These are phyloP conservation scores for Hemiscyllium ocellatum DNA, from an alignment of 2,113 vertebrate species.

Conservation along the genomic window DNA sequence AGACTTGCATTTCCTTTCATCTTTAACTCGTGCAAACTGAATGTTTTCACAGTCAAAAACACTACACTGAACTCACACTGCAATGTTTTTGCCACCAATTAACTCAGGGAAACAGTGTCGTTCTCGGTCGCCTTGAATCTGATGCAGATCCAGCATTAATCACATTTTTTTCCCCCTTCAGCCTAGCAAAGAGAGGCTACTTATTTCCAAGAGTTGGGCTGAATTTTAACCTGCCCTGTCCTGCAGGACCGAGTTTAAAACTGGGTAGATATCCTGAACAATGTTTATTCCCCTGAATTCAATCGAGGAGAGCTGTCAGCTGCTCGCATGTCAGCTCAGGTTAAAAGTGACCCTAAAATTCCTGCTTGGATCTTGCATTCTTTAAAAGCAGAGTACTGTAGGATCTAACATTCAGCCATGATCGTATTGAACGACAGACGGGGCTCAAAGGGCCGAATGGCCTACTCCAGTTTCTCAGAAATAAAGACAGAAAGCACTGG, in stretches of 20 bases:
- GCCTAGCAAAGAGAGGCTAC: background rate
- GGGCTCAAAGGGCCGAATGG: too few species aligned
- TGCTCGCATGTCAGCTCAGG: too few species aligned
- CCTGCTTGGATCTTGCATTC: background rate
- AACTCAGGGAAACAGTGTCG: background rate
- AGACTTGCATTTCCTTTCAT: background rate
- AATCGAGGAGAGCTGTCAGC: background rate
- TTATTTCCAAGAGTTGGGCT: background rate
- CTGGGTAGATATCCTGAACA: too few species aligned
- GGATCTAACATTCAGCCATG: too few species aligned
- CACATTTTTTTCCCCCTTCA: background rate
- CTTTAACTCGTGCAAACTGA: background rate
- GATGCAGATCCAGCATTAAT: background rate
- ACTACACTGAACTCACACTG: background rate
- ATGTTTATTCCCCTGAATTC: background rate
- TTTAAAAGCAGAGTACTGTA: too few species aligned
- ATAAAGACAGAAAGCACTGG: too few species aligned
- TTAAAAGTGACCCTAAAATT: background rate
- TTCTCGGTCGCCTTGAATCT: background rate
- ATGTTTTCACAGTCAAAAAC: background rate
- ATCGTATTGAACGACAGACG: too few species aligned
- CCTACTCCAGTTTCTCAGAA: too few species aligned
- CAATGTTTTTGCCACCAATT: background rate
- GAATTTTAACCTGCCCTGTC: background rate
- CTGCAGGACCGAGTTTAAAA: background rate